Percentiles rank a stretch among this genome's conserved stretches.
Evolutionary conservation across 2,113 vertebrate genomes (phyloP).

Genomic region (Trogon melanurus): DNA sequence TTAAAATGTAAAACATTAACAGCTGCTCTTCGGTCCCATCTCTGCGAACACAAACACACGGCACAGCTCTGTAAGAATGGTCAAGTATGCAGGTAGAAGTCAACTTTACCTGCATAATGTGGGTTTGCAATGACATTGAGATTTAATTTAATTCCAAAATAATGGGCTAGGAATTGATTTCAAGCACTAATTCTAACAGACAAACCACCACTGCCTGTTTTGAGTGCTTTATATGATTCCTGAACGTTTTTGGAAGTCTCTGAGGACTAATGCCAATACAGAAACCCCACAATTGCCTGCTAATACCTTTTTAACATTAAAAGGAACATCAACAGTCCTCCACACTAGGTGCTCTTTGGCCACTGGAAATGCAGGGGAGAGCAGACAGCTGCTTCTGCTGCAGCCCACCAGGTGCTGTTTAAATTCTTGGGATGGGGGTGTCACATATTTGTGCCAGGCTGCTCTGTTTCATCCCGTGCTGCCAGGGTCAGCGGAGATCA

Average conservation of each 20-base stretch:
- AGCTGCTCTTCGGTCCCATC: neutral
- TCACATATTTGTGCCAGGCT: neutral
- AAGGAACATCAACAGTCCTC: neutral
- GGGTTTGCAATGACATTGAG: neutral
- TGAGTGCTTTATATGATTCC: neutral
- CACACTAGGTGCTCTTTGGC: neutral
- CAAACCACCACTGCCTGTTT: neutral
- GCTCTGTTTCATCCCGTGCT: neutral
- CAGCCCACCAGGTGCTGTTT: neutral
- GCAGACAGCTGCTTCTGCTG: fast-evolving
- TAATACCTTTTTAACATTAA: neutral
- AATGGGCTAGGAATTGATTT: neutral
- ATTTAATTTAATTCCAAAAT: neutral
- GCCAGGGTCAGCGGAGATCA: fast-evolving
- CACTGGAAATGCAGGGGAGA: neutral
- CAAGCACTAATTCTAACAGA: neutral
- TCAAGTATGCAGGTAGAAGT: neutral
- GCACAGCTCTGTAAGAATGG: neutral
- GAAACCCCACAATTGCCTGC: neutral
- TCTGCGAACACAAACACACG: too few species aligned
- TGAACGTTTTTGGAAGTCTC: neutral
- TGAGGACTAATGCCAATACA: fast-evolving
- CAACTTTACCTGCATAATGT: fast-evolving
- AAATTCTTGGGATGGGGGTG: neutral
- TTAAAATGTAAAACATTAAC: neutral